Conservation (phyloP, 2,797 vertebrate genomes). For the Argya squamiceps region DNA sequence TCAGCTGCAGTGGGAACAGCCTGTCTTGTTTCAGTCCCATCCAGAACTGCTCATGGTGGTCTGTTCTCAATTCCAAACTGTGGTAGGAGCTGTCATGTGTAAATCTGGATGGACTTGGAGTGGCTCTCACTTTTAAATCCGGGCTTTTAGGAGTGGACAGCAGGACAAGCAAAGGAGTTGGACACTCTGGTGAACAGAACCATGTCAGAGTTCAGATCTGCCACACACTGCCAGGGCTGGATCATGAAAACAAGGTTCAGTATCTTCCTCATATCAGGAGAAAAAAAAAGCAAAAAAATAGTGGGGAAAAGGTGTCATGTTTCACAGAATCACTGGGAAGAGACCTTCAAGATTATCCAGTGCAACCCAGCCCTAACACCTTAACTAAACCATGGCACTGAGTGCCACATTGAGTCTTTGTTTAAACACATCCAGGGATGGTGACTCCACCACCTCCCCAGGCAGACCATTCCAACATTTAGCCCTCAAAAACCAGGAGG, state of each 20-base stretch:
- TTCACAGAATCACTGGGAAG: not conserved
- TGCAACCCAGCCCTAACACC: too few relatives aligned
- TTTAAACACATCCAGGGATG: not conserved
- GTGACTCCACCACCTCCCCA: not conserved
- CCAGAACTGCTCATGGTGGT: fast-evolving
- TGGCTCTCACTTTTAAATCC: not conserved
- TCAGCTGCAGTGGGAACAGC: not conserved
- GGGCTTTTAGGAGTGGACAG: not conserved
- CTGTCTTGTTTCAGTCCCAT: not conserved
- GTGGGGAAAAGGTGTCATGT: fast-evolving
- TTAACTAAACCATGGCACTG: fast-evolving
- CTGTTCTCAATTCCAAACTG: fast-evolving
- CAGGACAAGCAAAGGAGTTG: not conserved
- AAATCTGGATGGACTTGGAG: not conserved
- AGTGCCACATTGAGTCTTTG: not conserved
- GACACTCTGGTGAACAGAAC: not conserved
- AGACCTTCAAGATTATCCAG: fast-evolving
- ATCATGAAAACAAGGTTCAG: not conserved
- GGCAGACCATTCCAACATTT: not conserved
- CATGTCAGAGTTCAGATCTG: not conserved
- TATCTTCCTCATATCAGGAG: fast-evolving
- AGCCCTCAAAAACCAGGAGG: not conserved
- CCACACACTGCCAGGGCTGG: not conserved
- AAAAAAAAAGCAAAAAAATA: fast-evolving
- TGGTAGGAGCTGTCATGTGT: fast-evolving